These are phyloP conservation scores for Timandra comae DNA, from an alignment of 2,888 invertebrate species.

Conservation along the genomic window DNA sequence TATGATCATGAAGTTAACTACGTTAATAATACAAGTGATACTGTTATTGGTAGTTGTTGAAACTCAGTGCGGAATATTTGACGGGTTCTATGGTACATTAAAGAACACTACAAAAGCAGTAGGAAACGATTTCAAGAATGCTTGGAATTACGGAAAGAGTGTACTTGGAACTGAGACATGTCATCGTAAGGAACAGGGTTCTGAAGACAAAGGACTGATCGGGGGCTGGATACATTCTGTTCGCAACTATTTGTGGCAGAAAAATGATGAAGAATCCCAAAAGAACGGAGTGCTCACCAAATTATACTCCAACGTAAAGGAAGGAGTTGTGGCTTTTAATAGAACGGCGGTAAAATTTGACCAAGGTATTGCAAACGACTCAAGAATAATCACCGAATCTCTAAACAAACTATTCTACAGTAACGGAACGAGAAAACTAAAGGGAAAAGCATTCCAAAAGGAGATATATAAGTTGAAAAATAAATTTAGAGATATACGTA, in stretches of 20 bases:
- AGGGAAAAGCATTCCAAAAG: constrained; percentile 10
- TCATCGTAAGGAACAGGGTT: constrained; percentile 6
- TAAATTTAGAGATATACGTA: too few species aligned
- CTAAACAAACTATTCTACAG: constrained; percentile 21
- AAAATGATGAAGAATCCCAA: too few species aligned
- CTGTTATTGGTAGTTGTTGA: constrained; percentile 13
- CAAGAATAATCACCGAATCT: constrained; percentile 13
- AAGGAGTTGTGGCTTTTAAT: too few species aligned
- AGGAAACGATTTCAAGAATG: constrained; percentile 17
- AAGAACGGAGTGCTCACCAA: too few species aligned
- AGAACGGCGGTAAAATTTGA: too few species aligned
- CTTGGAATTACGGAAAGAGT: constrained; percentile 19
- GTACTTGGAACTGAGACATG: constrained; percentile 17
- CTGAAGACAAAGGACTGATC: constrained; percentile 15
- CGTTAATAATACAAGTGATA: constrained; percentile 12
- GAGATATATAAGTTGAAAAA: constrained; percentile 4
- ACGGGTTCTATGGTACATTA: constrained; percentile 18
- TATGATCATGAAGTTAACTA: constrained; percentile 21
- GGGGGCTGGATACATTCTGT: constrained; percentile 23
- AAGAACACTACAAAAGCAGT: constrained; percentile 24
- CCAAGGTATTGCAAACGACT: too few species aligned
- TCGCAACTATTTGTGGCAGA: too few species aligned
- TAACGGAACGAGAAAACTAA: constrained; percentile 14
- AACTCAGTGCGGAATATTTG: constrained; percentile 23
- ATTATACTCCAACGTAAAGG: too few species aligned